Conservation (phyloP, 2,888 invertebrate species). For the Vesta saturnalis region DNA sequence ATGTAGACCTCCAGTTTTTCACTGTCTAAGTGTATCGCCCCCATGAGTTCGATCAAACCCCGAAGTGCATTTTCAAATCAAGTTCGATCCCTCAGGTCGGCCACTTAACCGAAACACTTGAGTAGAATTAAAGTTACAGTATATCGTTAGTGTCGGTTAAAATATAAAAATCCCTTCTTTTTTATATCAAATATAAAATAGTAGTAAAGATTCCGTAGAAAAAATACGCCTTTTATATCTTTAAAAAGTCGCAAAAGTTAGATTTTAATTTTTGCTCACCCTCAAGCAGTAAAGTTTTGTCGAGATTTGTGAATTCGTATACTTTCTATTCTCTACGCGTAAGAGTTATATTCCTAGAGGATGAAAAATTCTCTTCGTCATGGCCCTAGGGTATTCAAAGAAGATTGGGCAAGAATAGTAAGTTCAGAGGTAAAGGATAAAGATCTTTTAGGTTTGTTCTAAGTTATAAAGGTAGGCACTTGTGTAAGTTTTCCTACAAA, state of each 20-base stretch:
- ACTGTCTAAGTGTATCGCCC: conserved; percentile 58
- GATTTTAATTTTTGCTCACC: conserved; percentile 20
- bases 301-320: conserved; percentile 19
- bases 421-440: conserved; percentile 32
- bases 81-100: conserved; percentile 45
- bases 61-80: conserved; percentile 58
- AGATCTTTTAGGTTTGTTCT: conserved; percentile 14
- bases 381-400: conserved; percentile 35
- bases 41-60: conserved; percentile 54
- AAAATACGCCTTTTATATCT: background rate
- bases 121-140: conserved; percentile 28
- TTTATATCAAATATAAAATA: background rate
- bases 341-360: conserved; percentile 27
- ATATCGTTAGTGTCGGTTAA: background rate
- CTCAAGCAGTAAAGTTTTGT: conserved; percentile 6
- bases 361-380: conserved; percentile 33
- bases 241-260: background rate
- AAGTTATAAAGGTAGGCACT: conserved; percentile 16
- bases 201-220: background rate
- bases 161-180: background rate
- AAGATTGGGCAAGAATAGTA: conserved; percentile 34
- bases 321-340: conserved; percentile 27
- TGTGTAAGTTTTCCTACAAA: too few relatives aligned
- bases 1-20: conserved; percentile 58
- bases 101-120: conserved; percentile 43